Conservation (phyloP, 2,113 vertebrate genomes). For the Scomber colias region DNA sequence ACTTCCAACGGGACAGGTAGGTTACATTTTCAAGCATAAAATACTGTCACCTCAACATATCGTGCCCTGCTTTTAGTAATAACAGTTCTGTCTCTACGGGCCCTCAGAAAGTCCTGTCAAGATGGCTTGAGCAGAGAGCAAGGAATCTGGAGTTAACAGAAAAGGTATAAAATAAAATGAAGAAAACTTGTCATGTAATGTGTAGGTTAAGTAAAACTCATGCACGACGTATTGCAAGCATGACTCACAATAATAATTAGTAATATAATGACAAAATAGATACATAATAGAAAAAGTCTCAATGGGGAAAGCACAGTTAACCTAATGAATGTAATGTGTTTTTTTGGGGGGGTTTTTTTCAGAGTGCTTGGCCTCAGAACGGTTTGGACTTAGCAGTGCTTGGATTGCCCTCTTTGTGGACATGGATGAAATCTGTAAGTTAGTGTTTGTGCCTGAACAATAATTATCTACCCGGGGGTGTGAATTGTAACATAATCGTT, state of each 20-base stretch:
- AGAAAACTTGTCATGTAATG: no score
- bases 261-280: background rate
- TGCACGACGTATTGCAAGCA: background rate
- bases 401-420: conserved; percentile 85
- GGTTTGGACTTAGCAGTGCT: conserved; percentile 92
- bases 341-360: conserved; percentile 23
- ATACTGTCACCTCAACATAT: background rate
- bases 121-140: conserved; percentile 93
- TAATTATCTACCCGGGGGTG: background rate
- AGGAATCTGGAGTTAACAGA: conserved; percentile 95
- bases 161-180: conserved; percentile 86
- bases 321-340: background rate
- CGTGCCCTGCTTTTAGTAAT: background rate
- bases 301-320: background rate
- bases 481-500: background rate
- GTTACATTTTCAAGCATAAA: background rate
- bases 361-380: conserved; percentile 96
- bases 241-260: background rate
- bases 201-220: no score
- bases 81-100: conserved; percentile 4
- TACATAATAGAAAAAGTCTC: no score
- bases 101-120: conserved; percentile 90
- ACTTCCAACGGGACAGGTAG: conserved; percentile 91
- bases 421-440: conserved; percentile 88
- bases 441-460: background rate